Evolutionary conservation across 2,113 vertebrate species (phyloP).

Genomic region (Charina bottae): DNA sequence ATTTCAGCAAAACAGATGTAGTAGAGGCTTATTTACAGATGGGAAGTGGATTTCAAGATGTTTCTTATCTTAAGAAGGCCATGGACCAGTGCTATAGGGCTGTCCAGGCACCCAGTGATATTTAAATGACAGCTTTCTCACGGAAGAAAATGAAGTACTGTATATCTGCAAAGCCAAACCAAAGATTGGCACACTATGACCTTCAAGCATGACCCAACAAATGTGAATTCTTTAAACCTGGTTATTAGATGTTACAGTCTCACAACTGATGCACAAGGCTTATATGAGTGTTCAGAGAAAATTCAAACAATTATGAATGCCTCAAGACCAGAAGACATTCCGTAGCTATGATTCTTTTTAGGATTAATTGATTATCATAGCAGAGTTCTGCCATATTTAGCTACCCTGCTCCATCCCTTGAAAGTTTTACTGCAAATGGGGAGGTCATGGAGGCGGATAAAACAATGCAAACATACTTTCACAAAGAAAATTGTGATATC

Average conservation of each 20-base stretch:
- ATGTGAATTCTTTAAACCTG: neutral
- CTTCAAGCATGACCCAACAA: neutral
- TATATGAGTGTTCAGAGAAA: neutral
- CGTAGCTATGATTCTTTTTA: neutral
- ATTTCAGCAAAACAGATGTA: neutral
- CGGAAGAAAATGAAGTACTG: neutral
- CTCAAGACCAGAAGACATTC: neutral
- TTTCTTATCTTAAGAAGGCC: neutral
- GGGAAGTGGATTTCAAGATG: neutral
- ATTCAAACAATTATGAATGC: neutral
- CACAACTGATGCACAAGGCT: neutral
- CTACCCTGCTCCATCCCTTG: neutral
- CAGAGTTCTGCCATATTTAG: neutral
- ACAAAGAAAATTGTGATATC: neutral
- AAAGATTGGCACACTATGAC: neutral
- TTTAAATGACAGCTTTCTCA: neutral
- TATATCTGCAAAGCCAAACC: neutral
- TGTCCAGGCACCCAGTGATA: neutral
- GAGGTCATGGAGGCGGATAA: neutral
- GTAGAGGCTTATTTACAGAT: neutral
- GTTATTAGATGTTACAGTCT: neutral
- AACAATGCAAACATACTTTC: neutral
- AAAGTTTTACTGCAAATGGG: neutral
- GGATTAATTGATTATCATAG: neutral
- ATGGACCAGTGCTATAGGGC: neutral